A percentile compares a stretch with the other conserved stretches of the same genome.
phyloP scores from a whole-genome alignment of 2,888 invertebrate genomes.

The Tenthredo mesomela region DNA sequence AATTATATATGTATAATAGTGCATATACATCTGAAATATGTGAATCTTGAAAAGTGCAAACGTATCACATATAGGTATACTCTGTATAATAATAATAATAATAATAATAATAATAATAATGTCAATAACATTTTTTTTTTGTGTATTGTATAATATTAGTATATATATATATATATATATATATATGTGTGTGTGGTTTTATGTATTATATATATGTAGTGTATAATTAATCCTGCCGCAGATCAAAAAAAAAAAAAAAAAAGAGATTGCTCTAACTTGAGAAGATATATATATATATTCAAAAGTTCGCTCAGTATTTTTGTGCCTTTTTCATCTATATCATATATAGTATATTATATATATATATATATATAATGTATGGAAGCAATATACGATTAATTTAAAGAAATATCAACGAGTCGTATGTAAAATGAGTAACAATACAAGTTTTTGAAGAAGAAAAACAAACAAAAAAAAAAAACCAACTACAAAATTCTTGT shows the following conservation, averaged over 20 bases:
- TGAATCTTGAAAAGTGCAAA: background rate
- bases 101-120: background rate
- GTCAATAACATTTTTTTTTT: constrained; percentile 23
- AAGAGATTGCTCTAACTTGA: background rate
- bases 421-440: constrained; percentile 36
- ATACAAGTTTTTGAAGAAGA: background rate
- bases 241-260: background rate
- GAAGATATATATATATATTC: background rate
- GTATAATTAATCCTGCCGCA: constrained; percentile 30
- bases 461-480: background rate
- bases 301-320: constrained; percentile 19
- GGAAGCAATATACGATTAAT: constrained; percentile 49
- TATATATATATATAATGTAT: constrained; percentile 32
- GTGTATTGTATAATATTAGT: background rate
- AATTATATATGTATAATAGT: background rate
- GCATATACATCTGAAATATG: background rate
- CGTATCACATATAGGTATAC: background rate
- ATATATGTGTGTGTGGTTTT: background rate
- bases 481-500: background rate
- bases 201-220: background rate
- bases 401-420: constrained; percentile 38
- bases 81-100: background rate
- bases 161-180: constrained; percentile 15
- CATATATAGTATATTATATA: background rate
- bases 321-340: constrained; percentile 1